A percentile compares a stretch with the other conserved stretches of the same genome.
Evolutionary conservation across 2,888 invertebrate genomes (phyloP).

Genomic region (Dicycla oo): DNA sequence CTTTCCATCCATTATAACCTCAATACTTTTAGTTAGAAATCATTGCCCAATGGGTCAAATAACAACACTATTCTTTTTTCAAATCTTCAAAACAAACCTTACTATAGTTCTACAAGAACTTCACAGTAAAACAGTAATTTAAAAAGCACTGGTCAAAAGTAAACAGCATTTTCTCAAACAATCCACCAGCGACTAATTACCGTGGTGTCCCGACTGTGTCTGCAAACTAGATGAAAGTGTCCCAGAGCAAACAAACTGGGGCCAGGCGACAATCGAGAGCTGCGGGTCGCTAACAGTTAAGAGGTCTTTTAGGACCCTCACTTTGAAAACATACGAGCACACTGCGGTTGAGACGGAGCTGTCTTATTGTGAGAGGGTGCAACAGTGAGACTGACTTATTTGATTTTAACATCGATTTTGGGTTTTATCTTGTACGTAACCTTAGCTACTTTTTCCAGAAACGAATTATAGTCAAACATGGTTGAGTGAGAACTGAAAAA

Average conservation of each 20-base stretch:
- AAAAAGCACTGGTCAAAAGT: constrained; percentile 4
- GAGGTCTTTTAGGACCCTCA: constrained; percentile 42
- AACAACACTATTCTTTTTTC: neutral
- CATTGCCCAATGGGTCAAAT: neutral
- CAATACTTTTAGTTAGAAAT: neutral
- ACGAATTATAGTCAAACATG: no score
- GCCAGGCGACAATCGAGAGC: constrained; percentile 40
- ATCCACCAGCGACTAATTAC: constrained; percentile 6
- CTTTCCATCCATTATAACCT: neutral
- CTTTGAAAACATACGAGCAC: constrained; percentile 35
- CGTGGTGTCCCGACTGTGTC: constrained; percentile 30
- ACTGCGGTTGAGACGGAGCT: constrained; percentile 22
- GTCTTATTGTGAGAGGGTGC: constrained; percentile 3
- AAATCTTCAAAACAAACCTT: neutral
- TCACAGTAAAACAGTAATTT: neutral
- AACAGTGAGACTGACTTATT: neutral
- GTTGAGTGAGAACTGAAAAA: no score
- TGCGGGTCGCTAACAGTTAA: constrained; percentile 58
- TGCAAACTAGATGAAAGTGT: constrained; percentile 59
- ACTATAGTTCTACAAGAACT: neutral
- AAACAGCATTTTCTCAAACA: constrained; percentile 20
- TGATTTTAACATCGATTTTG: no score
- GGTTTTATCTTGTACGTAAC: no score
- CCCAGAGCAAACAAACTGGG: constrained; percentile 48
- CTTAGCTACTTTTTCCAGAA: no score